Percentiles rank a stretch among this genome's conserved stretches.
phyloP scores from a whole-genome alignment of 2,113 vertebrate genomes.

The Capreolus pygargus region DNA sequence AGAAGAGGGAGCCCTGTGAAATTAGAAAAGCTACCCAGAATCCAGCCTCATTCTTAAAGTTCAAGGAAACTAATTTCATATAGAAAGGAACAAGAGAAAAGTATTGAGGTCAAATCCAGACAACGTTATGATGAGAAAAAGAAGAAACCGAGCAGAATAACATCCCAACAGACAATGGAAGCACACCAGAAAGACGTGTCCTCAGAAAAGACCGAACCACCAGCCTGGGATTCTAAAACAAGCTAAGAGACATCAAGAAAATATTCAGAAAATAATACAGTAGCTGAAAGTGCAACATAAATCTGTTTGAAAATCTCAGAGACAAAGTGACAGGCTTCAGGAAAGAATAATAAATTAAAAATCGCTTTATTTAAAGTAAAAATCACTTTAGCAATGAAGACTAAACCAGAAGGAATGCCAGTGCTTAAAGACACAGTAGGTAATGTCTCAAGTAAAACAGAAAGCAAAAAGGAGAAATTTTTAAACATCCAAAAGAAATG shows the following conservation, averaged over 20 bases:
- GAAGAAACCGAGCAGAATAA: not conserved
- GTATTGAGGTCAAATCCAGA: not conserved
- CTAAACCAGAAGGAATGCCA: not conserved
- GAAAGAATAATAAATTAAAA: not conserved
- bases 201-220: not conserved
- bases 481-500: not conserved
- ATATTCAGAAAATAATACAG: not conserved
- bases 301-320: not conserved
- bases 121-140: not conserved
- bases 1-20: slow-evolving; percentile 23
- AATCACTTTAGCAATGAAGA: not conserved
- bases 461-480: not conserved
- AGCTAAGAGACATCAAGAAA: not conserved
- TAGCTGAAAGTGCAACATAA: not conserved
- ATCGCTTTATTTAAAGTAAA: not conserved
- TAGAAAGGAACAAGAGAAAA: not conserved
- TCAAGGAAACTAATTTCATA: slow-evolving; percentile 40
- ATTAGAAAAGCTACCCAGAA: not conserved
- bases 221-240: not conserved
- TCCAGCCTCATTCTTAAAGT: not conserved
- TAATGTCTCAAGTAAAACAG: not conserved
- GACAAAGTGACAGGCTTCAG: not conserved
- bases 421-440: not conserved
- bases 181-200: not conserved
- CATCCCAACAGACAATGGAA: not conserved